Base-by-base conservation (phyloP, 2,888 invertebrate genomes). In the Agrochola macilenta region DNA sequence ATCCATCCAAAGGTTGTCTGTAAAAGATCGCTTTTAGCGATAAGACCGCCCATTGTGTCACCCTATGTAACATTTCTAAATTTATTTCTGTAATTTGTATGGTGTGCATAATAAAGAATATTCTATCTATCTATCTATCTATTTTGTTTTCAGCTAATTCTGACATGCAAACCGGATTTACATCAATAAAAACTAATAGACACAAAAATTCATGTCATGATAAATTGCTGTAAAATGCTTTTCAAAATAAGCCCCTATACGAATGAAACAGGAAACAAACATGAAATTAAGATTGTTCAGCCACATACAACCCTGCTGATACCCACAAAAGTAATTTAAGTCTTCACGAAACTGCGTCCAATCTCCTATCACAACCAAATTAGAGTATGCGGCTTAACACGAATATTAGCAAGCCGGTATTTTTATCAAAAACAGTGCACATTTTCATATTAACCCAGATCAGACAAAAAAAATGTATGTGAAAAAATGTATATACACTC, bases 341-440 rank as follows among this genome's bases (percentile, higher is more conserved):
- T 52, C 81, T 61, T 80, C 39, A 69, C 39, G 12, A 65, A 82
- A 74, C 23, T 52, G 35, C 30, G 46, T 76, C 66, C 52, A 75
- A 66, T 68, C 46, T 69, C 52, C 68, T 57, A 85, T 61, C 82
- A 69, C 49, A 39, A 66, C 64, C 43, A 69, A 65, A 82, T 85
- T 66, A 81, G 49, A n/a, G 1, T 46, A 82, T 65, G 35, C 77
- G 57, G 61, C 79, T 83, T 84, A 72, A 63, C 64, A 73, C 14
- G 26, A 69, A 83, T 83, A 83, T 73, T 73, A 86, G 39, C 66
- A 35, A 39, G 26, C 43, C 43, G 39, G 83, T 77, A 66, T 73
- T 83, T 86, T 70, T 86, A 73, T 73, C 63, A 73, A 86, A 82
- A 83, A 76, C 61, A 60, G 39, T 63, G 49, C 58, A 78, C 73